Evolutionary conservation across 2,113 vertebrate species (phyloP), one percentile per base, ranked within the genome.

Genomic region (Butorides virescens): DNA sequence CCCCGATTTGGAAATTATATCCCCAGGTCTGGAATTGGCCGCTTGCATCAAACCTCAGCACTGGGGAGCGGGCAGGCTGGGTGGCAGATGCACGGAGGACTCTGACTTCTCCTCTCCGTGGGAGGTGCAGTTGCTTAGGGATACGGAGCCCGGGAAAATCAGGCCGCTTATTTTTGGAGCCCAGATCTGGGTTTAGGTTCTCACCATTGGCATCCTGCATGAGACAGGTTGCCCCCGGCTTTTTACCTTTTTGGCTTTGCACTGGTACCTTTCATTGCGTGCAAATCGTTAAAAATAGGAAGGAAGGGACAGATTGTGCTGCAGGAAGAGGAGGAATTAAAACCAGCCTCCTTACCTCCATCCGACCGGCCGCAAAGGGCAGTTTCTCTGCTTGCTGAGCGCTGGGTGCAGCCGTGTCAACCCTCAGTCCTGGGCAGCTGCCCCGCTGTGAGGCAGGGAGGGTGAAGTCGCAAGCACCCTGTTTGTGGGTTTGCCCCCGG

Each of bases 121-220:
- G 91, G 91, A 87, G 77, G 77, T 13, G 2, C 1, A 11, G 92
- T 93, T 95, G 91, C 96, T 96, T 94, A 87, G 96, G 4, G 36
- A 96, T 94, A 14, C 9, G 1, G 84, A 96, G 81, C 76, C 66
- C 75, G 58, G 61, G 72, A 78, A 50, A 67, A 85, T 7, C 73
- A 94, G 94, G 89, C 74, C 8, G 27, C 91, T 95, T 97, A 93
- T 97, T 97, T 97, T 97, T 97, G 92, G 91, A 97, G 91, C 95
- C 94, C 87, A 88, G 58, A 85, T 95, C 91, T 93, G 94, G 86
- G 94, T 92, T 97, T 93, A 65, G 92, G 92, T 85, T 85, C 83
- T 72, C 62, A 23, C 83, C 27, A 0, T 21, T 44, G 83, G 44
- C 79, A 81, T 74, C 59, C 68, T 3, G 2, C 39, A 34, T 3